phyloP scores from a whole-genome alignment of 2,797 vertebrate genomes.

The Melanotaenia boesemani region DNA sequence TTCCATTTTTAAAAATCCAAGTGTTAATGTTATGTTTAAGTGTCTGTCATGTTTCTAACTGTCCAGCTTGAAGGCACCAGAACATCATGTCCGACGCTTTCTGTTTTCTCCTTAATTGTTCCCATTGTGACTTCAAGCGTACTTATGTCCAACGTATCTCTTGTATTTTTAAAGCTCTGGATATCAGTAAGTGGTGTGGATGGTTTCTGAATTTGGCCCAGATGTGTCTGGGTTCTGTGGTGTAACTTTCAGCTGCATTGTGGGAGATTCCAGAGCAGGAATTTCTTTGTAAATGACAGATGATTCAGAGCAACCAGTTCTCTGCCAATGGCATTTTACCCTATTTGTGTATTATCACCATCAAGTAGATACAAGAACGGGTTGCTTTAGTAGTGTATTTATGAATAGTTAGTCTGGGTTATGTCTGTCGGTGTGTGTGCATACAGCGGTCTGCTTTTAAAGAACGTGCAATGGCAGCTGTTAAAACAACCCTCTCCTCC shows the following conservation, averaged over 20 bases:
- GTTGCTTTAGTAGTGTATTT: conserved; percentile 45
- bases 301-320: conserved; percentile 16
- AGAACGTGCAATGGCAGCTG: conserved; percentile 70
- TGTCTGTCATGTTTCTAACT: background rate
- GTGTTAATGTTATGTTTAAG: conserved; percentile 17
- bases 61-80: background rate
- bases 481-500: conserved; percentile 63
- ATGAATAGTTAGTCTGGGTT: conserved; percentile 41
- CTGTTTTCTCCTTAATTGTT: conserved; percentile 16
- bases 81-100: conserved; percentile 6
- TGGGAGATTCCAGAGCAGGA: conserved; percentile 13
- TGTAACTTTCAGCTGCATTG: conserved; percentile 40
- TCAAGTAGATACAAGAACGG: conserved; percentile 48
- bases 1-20: conserved; percentile 36
- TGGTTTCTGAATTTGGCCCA: conserved; percentile 52
- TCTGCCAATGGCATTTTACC: conserved; percentile 17
- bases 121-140: conserved; percentile 33
- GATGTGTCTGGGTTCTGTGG: conserved; percentile 59
- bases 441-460: conserved; percentile 50
- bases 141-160: conserved; percentile 28
- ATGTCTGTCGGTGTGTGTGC: conserved; percentile 37
- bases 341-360: conserved; percentile 22
- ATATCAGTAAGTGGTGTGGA: conserved; percentile 27
- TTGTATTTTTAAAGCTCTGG: conserved; percentile 44
- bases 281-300: conserved; percentile 31